A percentile compares a stretch with the other conserved stretches of the same genome.
These are phyloP conservation scores for Tachysurus fulvidraco DNA, from an alignment of 2,113 vertebrate genomes.

Conservation along the genomic window DNA sequence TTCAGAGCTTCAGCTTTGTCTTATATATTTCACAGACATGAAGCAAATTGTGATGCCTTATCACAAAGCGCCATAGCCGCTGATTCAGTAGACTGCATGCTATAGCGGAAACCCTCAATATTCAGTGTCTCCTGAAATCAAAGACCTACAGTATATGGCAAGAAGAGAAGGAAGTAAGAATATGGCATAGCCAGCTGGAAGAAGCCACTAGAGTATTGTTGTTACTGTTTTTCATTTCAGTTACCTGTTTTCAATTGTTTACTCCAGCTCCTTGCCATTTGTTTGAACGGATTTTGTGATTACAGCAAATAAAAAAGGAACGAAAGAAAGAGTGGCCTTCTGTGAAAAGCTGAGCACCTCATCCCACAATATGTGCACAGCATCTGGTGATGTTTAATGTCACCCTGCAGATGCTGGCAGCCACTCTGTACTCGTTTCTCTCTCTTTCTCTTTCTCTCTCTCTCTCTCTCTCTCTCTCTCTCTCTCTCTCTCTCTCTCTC, in stretches of 20 bases:
- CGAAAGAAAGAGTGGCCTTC: constrained; percentile 50
- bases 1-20: background rate
- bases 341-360: constrained; percentile 55
- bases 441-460: constrained; percentile 30
- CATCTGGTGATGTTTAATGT: constrained; percentile 66
- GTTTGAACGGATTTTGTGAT: constrained; percentile 61
- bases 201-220: constrained; percentile 14
- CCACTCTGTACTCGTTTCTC: constrained; percentile 33
- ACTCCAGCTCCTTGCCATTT: constrained; percentile 56
- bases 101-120: background rate
- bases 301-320: constrained; percentile 56
- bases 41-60: background rate
- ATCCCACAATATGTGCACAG: constrained; percentile 58
- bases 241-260: constrained; percentile 55
- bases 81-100: background rate
- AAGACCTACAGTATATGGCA: background rate
- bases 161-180: background rate
- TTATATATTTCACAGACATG: background rate
- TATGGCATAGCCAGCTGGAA: constrained; percentile 30
- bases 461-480: constrained; percentile 41
- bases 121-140: background rate
- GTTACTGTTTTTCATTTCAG: constrained; percentile 39
- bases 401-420: constrained; percentile 60
- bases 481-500: constrained; percentile 25
- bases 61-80: background rate